A percentile compares a stretch with the other conserved stretches of the same genome.
These are phyloP conservation scores for Sinosuthora webbiana DNA, from an alignment of 2,113 vertebrate genomes.

Conservation along the genomic window DNA sequence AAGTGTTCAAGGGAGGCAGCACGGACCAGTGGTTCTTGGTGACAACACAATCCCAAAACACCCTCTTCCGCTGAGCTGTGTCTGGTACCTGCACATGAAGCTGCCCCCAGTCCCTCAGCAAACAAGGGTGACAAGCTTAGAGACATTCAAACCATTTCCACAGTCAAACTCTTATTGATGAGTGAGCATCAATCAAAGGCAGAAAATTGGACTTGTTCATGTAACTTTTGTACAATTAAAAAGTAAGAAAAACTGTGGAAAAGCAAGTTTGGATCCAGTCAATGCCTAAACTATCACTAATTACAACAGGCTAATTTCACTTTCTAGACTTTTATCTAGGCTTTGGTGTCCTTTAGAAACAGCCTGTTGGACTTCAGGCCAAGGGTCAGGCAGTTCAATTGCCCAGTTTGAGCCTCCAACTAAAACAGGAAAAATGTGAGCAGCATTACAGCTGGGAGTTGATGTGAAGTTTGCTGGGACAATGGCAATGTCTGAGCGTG, in stretches of 20 bases:
- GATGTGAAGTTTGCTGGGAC: background rate
- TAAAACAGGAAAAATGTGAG: background rate
- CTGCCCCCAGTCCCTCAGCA: background rate
- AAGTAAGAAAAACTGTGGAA: background rate
- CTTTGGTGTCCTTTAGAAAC: background rate
- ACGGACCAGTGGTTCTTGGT: background rate
- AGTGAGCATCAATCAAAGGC: background rate
- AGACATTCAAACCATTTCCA: background rate
- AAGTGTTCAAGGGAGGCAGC: background rate
- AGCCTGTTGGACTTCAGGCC: background rate
- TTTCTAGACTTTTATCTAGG: background rate
- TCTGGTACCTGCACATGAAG: background rate
- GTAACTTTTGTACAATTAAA: background rate
- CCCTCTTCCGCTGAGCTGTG: background rate
- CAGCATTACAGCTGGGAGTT: background rate
- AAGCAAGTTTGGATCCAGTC: background rate
- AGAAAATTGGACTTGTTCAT: background rate
- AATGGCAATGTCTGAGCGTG: background rate
- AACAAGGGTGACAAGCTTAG: background rate
- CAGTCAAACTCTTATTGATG: background rate
- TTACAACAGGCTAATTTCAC: background rate
- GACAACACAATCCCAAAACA: background rate
- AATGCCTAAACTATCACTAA: background rate
- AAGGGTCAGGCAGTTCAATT: background rate
- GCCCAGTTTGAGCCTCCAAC: background rate